Conservation (phyloP, 2,797 vertebrate genomes). For the Sylvia borin region DNA sequence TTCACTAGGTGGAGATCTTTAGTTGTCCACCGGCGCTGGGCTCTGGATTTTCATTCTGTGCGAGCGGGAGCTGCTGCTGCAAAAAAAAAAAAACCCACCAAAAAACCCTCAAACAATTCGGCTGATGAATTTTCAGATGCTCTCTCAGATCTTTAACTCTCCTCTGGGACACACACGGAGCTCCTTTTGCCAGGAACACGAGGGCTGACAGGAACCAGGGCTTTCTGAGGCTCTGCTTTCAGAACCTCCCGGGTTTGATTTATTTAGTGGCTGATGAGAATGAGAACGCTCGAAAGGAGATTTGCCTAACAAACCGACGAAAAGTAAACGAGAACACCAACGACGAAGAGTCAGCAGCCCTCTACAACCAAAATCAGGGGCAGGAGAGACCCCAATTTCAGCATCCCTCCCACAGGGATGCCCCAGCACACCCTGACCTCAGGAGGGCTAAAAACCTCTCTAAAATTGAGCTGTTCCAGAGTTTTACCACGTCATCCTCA, state of each 20-base stretch:
- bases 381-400: neutral
- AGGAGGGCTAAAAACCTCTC: neutral
- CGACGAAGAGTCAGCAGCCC: neutral
- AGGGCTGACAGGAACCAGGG: slow-evolving; percentile 19
- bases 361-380: neutral
- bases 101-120: neutral
- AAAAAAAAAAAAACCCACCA: no score
- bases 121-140: slow-evolving; percentile 29
- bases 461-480: neutral
- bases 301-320: neutral
- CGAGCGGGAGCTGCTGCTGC: neutral
- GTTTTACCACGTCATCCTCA: neutral
- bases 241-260: neutral
- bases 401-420: neutral
- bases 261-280: neutral
- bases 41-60: neutral
- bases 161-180: neutral
- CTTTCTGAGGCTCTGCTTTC: neutral
- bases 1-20: slow-evolving; percentile 68
- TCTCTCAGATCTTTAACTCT: slow-evolving; percentile 36
- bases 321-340: neutral
- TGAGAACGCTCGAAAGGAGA: neutral
- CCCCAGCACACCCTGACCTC: neutral
- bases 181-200: neutral
- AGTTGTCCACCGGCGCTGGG: neutral